Percentiles rank a stretch among this genome's conserved stretches.
phyloP scores from a whole-genome alignment of 2,113 vertebrate genomes.

The Sapayoa aenigma region DNA sequence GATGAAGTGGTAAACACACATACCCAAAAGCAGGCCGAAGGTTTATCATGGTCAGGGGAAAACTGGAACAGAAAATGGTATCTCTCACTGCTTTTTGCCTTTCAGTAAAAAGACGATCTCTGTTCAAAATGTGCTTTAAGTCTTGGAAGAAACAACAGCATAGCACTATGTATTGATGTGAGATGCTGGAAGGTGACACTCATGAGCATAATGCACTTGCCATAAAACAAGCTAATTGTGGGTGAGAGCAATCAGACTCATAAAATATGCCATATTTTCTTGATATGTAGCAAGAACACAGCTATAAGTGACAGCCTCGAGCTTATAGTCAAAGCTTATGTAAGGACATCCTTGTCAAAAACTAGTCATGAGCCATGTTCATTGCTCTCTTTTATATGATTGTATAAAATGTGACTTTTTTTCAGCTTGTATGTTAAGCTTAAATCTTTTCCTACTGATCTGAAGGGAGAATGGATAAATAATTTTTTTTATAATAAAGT shows the following conservation, averaged over 20 bases:
- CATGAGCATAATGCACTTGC: background rate
- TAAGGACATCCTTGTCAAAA: background rate
- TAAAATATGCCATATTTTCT: background rate
- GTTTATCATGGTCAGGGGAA: background rate
- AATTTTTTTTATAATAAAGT: background rate
- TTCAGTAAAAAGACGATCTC: background rate
- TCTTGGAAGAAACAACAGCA: background rate
- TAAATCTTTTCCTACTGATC: background rate
- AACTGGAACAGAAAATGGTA: background rate
- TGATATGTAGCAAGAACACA: background rate
- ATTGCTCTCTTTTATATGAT: background rate
- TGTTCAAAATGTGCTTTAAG: background rate
- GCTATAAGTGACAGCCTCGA: background rate
- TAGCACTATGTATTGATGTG: background rate
- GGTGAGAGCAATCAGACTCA: background rate
- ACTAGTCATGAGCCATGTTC: background rate
- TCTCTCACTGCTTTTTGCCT: background rate
- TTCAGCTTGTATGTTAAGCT: background rate
- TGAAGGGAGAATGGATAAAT: background rate
- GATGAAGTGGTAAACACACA: background rate
- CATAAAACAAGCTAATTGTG: background rate
- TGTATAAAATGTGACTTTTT: background rate
- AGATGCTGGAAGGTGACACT: background rate
- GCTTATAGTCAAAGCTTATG: background rate
- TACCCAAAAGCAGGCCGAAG: background rate